A percentile compares a stretch with the other conserved stretches of the same genome.
Evolutionary conservation across 2,797 vertebrate genomes (phyloP).

Genomic region (Catharus ustulatus): DNA sequence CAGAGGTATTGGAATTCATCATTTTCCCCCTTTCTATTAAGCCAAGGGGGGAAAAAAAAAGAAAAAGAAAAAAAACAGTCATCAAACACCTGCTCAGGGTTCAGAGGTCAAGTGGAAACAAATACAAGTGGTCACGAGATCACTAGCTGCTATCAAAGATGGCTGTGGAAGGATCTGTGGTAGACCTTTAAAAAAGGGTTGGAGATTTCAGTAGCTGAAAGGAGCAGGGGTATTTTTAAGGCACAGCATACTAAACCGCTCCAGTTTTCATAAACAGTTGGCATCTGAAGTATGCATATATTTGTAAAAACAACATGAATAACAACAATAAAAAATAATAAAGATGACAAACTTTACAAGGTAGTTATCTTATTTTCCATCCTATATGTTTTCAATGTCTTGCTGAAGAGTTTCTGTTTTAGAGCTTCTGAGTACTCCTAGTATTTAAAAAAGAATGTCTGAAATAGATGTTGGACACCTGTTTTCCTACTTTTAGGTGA

Average conservation of each 20-base stretch:
- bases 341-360: neutral
- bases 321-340: neutral
- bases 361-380: neutral
- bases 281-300: accelerated
- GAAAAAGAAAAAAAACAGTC: no score
- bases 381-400: neutral
- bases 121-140: neutral
- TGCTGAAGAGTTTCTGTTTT: neutral
- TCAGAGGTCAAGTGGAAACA: neutral
- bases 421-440: neutral
- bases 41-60: accelerated
- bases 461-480: neutral
- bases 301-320: neutral
- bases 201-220: neutral
- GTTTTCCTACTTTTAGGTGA: neutral
- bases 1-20: accelerated
- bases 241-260: neutral
- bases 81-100: neutral
- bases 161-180: neutral
- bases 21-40: neutral
- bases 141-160: neutral
- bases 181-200: neutral
- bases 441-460: neutral
- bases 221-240: neutral
- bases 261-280: neutral